Conservation (phyloP, 2,797 vertebrate genomes). For the Mormyrops boulengeri region DNA sequence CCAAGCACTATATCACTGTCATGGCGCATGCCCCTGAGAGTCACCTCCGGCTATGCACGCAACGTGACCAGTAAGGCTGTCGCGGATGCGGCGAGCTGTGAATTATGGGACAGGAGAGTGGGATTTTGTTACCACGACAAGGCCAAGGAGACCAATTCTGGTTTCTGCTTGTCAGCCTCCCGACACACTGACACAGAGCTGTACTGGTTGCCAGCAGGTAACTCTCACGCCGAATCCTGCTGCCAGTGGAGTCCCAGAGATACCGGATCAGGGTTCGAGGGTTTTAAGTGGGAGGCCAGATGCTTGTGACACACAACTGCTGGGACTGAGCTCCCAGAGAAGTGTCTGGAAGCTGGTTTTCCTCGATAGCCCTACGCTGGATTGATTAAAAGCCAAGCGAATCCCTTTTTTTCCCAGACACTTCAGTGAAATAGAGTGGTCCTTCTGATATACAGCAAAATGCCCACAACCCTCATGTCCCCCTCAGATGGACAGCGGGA, state of each 20-base stretch:
- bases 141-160: conserved; percentile 25
- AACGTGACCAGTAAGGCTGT: conserved; percentile 39
- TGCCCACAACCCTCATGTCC: neutral
- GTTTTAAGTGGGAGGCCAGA: neutral
- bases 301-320: neutral
- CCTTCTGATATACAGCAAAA: neutral
- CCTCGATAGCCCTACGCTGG: neutral
- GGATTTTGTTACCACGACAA: conserved; percentile 31
- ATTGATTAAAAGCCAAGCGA: neutral
- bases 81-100: conserved; percentile 52
- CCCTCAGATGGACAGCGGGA: neutral
- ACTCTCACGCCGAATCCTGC: neutral
- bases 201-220: conserved; percentile 16
- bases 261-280: neutral
- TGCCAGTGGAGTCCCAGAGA: neutral
- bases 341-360: neutral
- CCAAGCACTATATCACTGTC: conserved; percentile 80
- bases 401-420: neutral
- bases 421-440: neutral
- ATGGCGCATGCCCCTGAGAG: conserved; percentile 68
- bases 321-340: neutral
- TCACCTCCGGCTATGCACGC: conserved; percentile 48
- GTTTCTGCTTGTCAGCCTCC: conserved; percentile 55
- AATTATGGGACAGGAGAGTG: conserved; percentile 49
- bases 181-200: conserved; percentile 58